Base-by-base conservation (phyloP, 2,888 invertebrate species). In the Exephanes ischioxanthus region DNA sequence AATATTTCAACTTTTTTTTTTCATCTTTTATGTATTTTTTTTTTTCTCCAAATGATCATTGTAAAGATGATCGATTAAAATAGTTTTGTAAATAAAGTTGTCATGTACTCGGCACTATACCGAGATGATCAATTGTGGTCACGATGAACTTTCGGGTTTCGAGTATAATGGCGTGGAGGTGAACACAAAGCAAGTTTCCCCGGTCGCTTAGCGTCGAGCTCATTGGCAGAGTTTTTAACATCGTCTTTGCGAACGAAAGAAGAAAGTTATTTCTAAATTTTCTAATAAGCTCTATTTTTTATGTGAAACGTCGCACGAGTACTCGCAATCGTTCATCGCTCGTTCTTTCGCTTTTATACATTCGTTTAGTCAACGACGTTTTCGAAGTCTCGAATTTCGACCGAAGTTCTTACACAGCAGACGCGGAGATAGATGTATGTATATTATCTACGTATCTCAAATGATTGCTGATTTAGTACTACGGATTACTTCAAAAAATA, bases 241-340 rank as follows among this genome's bases (percentile, higher is more conserved):
- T 68, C 55, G 55, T 16, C 72, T 58, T 48, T 72, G 71, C 81
- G 63, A 76, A 63, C 33, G 48, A 76, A 55, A 37, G 30, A 66
- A 72, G 14, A 72, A 55, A 80, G 55, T 66, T 79, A 72, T 51
- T 84, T 86, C 51, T 82, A 87, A 85, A 85, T 82, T 84, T 85
- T 66, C 88, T 88, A 89, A 86, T 88, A 89, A 90, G 89, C 91
- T 91, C 90, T 86, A 86, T 86, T 79, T 58, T 63, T 80, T 70
- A 72, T 71, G 55, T 86, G 45, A 84, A 70, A 85, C 76, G 78
- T 66, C 77, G 79, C 76, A 73, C 76, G 68, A 72, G 26, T 33
- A 61, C 33, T 77, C 79, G 41, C 76, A 77, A 80, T 72, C 71
- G 67, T 67, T 45, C 30, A 66, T 63, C 11, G 14, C 51, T 76